Percentiles rank a stretch among this genome's conserved stretches.
Evolutionary conservation across 2,797 vertebrate species (phyloP).

Genomic region (Pogonophryne albipinna): DNA sequence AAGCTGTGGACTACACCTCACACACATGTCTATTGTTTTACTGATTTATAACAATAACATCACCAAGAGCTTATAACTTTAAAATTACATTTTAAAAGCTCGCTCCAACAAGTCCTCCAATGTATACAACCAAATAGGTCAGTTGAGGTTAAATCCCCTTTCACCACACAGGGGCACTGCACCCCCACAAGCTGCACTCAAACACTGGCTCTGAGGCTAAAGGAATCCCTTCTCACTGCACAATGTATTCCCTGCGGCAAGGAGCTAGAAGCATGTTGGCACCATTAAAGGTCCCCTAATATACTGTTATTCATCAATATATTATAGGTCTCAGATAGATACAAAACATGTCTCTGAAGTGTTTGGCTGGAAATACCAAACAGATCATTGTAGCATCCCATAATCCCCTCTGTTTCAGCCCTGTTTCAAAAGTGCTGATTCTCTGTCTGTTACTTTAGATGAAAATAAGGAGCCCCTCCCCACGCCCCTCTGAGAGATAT

Average conservation of each 20-base stretch:
- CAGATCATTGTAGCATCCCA: too few relatives aligned
- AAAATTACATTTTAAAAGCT: neutral
- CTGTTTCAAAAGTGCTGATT: too few relatives aligned
- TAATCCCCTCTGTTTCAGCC: too few relatives aligned
- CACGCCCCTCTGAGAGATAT: too few relatives aligned
- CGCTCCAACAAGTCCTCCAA: too few relatives aligned
- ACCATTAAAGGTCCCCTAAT: neutral
- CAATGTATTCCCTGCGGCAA: neutral
- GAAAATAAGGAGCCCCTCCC: too few relatives aligned
- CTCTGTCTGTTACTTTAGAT: too few relatives aligned
- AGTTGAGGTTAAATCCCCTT: conserved; percentile 14
- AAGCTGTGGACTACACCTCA: neutral
- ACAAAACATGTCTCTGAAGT: too few relatives aligned
- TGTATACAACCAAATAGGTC: too few relatives aligned
- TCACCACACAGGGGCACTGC: conserved; percentile 62
- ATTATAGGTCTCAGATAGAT: too few relatives aligned
- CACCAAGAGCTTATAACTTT: neutral
- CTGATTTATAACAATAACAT: neutral
- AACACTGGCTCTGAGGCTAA: neutral
- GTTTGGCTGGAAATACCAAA: too few relatives aligned
- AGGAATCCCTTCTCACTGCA: neutral
- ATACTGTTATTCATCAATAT: too few relatives aligned
- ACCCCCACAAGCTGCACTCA: neutral
- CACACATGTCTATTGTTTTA: neutral
- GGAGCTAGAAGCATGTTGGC: neutral